These are phyloP conservation scores for Falco naumanni DNA, from an alignment of 2,797 vertebrate species.

Conservation along the genomic window DNA sequence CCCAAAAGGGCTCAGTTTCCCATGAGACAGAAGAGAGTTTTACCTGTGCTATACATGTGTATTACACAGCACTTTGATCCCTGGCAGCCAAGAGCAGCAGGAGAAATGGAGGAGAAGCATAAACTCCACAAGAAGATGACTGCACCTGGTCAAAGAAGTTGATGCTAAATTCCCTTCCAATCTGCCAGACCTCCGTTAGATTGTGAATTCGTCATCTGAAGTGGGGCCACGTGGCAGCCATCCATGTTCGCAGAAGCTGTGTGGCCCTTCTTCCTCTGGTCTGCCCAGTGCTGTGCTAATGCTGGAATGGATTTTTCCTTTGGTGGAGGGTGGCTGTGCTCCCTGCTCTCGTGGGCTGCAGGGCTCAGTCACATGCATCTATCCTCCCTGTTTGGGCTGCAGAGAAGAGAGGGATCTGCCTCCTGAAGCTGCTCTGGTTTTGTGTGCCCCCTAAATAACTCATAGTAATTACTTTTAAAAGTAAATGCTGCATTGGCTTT, in stretches of 20 bases:
- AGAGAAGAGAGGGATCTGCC: background rate
- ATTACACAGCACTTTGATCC: background rate
- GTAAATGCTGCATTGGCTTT: background rate
- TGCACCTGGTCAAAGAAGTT: background rate
- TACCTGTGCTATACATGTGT: background rate
- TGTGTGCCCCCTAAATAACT: background rate
- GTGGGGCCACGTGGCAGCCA: background rate
- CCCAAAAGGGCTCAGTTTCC: rapidly evolving
- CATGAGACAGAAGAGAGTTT: background rate
- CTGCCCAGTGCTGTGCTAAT: background rate
- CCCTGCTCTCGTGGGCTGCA: background rate
- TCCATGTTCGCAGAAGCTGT: background rate
- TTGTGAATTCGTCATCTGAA: background rate
- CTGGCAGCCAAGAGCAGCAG: background rate
- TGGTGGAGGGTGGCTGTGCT: background rate
- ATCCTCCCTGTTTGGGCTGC: background rate
- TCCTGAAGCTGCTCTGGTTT: background rate
- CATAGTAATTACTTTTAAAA: background rate
- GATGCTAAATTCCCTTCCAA: background rate
- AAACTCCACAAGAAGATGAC: background rate
- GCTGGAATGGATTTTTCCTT: background rate
- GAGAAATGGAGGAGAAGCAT: background rate
- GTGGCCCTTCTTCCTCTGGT: background rate
- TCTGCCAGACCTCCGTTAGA: background rate
- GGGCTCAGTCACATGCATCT: background rate